Evolutionary conservation across 2,113 vertebrate species (phyloP).

Genomic region (Melanocharis versteri): DNA sequence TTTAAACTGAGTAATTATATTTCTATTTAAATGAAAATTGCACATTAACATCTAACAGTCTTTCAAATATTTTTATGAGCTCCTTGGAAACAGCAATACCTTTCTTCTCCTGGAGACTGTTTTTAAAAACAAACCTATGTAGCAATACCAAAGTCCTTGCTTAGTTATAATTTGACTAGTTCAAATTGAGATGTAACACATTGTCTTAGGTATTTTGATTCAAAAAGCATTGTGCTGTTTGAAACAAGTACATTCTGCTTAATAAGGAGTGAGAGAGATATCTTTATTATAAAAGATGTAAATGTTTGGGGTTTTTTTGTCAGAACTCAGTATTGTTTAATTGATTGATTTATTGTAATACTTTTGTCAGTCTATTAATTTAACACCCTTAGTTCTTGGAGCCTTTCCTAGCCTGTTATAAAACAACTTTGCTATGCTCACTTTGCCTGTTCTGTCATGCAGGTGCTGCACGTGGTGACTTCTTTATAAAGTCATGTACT

Average conservation of each 20-base stretch:
- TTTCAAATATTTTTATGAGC: neutral
- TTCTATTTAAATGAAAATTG: neutral
- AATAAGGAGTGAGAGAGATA: neutral
- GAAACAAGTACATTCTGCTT: neutral
- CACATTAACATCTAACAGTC: neutral
- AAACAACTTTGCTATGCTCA: neutral
- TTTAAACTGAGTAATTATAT: neutral
- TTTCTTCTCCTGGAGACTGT: neutral
- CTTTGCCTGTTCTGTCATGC: neutral
- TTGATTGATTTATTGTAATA: neutral
- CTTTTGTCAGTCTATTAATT: neutral
- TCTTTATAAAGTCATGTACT: neutral
- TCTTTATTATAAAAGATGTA: neutral
- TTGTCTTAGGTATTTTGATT: neutral
- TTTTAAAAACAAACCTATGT: neutral
- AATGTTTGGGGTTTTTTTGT: accelerated
- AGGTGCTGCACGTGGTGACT: neutral
- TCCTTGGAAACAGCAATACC: neutral
- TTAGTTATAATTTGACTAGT: neutral
- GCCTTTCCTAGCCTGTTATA: neutral
- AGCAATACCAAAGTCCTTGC: neutral
- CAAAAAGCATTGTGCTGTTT: neutral
- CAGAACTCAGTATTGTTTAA: neutral
- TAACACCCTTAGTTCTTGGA: neutral
- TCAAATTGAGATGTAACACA: neutral